These are phyloP conservation scores for Protomyctophum bolini DNA, from an alignment of 2,113 vertebrate species.

Conservation along the genomic window DNA sequence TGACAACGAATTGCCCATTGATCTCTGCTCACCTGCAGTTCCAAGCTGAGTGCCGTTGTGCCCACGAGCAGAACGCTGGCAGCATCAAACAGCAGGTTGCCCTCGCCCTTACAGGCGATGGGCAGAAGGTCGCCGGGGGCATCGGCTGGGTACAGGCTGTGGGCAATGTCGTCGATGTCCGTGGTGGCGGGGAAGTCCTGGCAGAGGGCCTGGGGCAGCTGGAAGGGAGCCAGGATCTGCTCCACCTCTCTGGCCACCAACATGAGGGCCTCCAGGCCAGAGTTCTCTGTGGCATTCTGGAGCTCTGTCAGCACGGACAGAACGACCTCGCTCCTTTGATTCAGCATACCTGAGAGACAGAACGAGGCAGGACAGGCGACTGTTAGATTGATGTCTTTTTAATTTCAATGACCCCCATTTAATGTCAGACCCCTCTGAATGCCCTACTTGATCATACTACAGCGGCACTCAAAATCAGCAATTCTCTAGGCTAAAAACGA, in stretches of 20 bases:
- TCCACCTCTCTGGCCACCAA: slow-evolving; percentile 83
- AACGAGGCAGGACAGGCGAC: too few species aligned
- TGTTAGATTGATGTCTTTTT: too few species aligned
- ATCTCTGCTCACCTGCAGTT: slow-evolving; percentile 84
- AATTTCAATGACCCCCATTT: too few species aligned
- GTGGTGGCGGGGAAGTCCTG: slow-evolving; percentile 81
- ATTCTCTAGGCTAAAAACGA: too few species aligned
- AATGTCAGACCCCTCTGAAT: too few species aligned
- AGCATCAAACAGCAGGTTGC: slow-evolving; percentile 90
- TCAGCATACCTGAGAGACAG: slow-evolving; percentile 81
- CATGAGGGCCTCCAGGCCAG: slow-evolving; percentile 84
- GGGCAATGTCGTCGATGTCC: slow-evolving; percentile 85
- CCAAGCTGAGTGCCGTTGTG: slow-evolving; percentile 85
- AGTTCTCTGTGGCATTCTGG: slow-evolving; percentile 90
- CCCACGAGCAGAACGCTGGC: slow-evolving; percentile 90
- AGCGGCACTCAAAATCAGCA: too few species aligned
- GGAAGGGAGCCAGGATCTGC: slow-evolving; percentile 80
- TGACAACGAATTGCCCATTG: too few species aligned
- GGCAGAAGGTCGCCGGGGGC: slow-evolving; percentile 88
- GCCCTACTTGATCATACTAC: too few species aligned
- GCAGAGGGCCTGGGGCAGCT: slow-evolving; percentile 77
- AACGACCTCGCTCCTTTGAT: slow-evolving; percentile 86
- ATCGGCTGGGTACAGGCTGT: slow-evolving; percentile 88
- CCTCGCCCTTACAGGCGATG: slow-evolving; percentile 87
- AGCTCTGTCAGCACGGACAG: slow-evolving; percentile 87